A percentile compares a stretch with the other conserved stretches of the same genome.
These are phyloP conservation scores for Scomber scombrus DNA, from an alignment of 2,113 vertebrate species.

Conservation along the genomic window DNA sequence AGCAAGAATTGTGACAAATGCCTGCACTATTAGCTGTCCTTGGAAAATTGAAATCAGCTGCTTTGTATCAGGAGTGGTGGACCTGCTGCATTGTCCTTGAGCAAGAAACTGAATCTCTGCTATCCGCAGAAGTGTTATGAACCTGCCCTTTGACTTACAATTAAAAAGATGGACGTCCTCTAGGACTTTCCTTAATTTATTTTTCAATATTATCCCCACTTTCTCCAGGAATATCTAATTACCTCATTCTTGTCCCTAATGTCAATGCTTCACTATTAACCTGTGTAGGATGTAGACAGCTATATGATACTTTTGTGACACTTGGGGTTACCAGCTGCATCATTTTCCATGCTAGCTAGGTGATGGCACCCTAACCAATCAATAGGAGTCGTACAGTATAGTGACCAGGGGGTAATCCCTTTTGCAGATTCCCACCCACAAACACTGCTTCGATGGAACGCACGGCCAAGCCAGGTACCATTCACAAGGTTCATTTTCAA, in stretches of 20 bases:
- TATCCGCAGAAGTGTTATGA: conserved; percentile 10
- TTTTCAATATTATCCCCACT: background rate
- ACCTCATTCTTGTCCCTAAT: conserved; percentile 1
- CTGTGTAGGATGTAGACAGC: background rate
- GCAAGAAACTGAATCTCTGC: conserved; percentile 8
- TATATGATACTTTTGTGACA: background rate
- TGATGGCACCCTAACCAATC: background rate
- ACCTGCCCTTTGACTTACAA: background rate
- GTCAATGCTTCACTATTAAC: background rate
- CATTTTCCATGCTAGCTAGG: background rate
- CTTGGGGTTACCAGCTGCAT: conserved; percentile 1
- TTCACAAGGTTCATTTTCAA: background rate
- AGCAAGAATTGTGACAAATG: background rate
- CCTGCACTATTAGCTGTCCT: background rate
- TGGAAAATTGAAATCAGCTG: conserved; percentile 18
- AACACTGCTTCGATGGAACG: background rate
- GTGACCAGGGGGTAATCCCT: background rate
- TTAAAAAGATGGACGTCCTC: background rate
- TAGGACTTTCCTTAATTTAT: background rate
- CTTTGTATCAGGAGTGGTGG: background rate
- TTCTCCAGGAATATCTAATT: conserved; percentile 5
- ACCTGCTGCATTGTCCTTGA: conserved; percentile 39
- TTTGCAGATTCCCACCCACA: conserved; percentile 6
- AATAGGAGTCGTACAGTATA: background rate
- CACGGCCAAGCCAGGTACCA: background rate